Percentiles rank a stretch among this genome's conserved stretches.
Conservation (phyloP, 2,113 vertebrate species). For the Leptosomus discolor region DNA sequence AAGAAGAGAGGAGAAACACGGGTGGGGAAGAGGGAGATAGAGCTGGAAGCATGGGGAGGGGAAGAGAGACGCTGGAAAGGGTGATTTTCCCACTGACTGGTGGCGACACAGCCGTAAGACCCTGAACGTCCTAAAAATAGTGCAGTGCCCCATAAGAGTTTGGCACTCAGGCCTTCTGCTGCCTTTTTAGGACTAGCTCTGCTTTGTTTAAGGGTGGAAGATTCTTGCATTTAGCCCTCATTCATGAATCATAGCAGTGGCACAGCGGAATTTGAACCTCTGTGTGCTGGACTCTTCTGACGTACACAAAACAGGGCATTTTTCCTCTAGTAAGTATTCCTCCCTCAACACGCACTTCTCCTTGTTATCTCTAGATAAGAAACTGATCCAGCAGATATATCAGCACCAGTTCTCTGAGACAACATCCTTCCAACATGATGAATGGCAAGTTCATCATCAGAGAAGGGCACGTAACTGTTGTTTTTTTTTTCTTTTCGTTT, state of each 20-base stretch:
- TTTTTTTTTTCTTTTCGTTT: neutral
- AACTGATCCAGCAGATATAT: neutral
- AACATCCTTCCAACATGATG: neutral
- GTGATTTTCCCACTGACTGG: neutral
- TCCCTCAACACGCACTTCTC: neutral
- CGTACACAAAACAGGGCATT: neutral
- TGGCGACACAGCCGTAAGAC: fast-evolving
- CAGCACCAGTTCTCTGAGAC: neutral
- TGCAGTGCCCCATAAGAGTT: neutral
- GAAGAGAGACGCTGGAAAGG: neutral
- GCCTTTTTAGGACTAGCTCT: neutral
- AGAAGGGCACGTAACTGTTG: neutral
- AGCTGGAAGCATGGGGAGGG: neutral
- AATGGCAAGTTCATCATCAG: neutral
- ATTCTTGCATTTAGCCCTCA: neutral
- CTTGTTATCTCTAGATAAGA: neutral
- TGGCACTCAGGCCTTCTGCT: neutral
- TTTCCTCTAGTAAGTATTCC: neutral
- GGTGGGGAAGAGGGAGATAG: neutral
- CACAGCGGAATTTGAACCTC: neutral
- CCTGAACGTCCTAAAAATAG: neutral
- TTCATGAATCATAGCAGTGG: neutral
- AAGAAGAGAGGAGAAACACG: neutral
- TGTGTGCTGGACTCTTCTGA: neutral
- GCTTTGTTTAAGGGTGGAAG: neutral